Percentiles rank a stretch among this genome's conserved stretches.
These are phyloP conservation scores for Garrulus glandarius DNA, from an alignment of 2,797 vertebrate species.

Conservation along the genomic window DNA sequence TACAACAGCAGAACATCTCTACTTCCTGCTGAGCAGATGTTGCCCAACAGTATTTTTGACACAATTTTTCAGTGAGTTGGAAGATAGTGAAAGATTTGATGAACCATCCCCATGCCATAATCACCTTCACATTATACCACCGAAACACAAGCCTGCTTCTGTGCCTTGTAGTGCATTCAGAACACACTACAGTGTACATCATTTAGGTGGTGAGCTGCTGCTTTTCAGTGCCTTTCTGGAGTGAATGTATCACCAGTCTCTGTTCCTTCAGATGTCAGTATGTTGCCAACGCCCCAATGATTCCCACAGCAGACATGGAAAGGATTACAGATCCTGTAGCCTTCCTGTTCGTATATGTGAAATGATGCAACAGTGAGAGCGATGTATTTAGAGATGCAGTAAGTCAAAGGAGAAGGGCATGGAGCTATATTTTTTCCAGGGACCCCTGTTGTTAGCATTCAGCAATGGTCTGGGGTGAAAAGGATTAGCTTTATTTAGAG, in stretches of 20 bases:
- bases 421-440: background rate
- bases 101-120: background rate
- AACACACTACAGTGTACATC: rapidly evolving
- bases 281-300: rapidly evolving
- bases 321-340: background rate
- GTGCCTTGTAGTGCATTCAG: background rate
- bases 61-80: background rate
- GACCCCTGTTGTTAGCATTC: background rate
- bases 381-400: background rate
- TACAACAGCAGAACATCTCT: background rate
- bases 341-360: background rate
- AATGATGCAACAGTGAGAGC: background rate
- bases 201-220: background rate
- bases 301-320: background rate
- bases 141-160: background rate
- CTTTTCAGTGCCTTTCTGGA: background rate
- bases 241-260: background rate
- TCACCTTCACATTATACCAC: background rate
- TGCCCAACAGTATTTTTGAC: background rate
- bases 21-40: background rate
- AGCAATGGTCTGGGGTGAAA: background rate
- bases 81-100: background rate
- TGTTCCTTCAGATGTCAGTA: background rate
- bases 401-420: background rate
- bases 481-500: background rate